Conservation (phyloP, 2,888 invertebrate genomes). For the Perithous albicinctus region DNA sequence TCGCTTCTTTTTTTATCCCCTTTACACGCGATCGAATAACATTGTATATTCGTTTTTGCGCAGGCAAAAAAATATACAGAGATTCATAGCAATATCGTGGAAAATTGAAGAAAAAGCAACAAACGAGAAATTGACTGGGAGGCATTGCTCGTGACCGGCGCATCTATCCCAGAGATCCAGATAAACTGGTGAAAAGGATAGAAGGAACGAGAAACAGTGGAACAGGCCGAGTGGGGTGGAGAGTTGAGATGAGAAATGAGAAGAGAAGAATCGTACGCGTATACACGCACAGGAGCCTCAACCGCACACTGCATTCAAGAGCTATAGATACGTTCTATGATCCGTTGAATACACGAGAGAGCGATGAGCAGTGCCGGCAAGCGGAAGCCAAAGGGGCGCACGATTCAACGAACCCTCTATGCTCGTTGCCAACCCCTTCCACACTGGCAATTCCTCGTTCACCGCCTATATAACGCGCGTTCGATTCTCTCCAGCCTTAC, state of each 20-base stretch:
- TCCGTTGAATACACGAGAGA: slow-evolving; percentile 61
- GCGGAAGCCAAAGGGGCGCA: slow-evolving; percentile 64
- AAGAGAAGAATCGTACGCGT: slow-evolving; percentile 42
- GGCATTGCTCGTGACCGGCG: neutral
- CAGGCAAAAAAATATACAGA: neutral
- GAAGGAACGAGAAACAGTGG: neutral
- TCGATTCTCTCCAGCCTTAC: slow-evolving; percentile 62
- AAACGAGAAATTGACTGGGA: neutral
- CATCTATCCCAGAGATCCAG: neutral
- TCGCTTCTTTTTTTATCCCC: too few relatives aligned
- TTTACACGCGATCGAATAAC: too few relatives aligned
- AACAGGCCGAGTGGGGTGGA: neutral
- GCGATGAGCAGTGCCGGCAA: slow-evolving; percentile 60
- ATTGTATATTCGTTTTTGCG: neutral
- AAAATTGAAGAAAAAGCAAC: neutral
- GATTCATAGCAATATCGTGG: neutral
- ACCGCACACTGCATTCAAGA: slow-evolving; percentile 4
- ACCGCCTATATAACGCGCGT: slow-evolving; percentile 49
- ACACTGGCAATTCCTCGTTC: slow-evolving; percentile 37
- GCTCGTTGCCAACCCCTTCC: slow-evolving; percentile 27
- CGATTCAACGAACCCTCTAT: slow-evolving; percentile 63
- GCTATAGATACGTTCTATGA: slow-evolving; percentile 54
- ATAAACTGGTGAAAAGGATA: neutral
- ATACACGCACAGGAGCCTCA: slow-evolving; percentile 24
- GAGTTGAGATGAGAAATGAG: slow-evolving; percentile 44